Percentiles rank a stretch among this genome's conserved stretches.
These are phyloP conservation scores for Pedicia rivosa DNA, from an alignment of 2,888 invertebrate genomes.

Conservation along the genomic window DNA sequence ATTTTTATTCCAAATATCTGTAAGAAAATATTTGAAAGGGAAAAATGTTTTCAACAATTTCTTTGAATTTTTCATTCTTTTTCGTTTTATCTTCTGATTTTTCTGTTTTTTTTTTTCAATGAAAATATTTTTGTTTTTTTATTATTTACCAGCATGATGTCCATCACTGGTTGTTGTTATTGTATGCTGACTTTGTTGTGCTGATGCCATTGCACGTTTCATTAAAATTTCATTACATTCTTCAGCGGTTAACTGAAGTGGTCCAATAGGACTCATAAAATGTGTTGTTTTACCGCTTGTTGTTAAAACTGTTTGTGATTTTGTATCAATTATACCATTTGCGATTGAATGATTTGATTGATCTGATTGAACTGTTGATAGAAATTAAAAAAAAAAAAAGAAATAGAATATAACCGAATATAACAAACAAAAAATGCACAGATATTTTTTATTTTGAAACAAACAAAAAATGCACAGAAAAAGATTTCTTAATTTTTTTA, in stretches of 20 bases:
- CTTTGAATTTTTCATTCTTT: constrained; percentile 7
- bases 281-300: constrained; percentile 31
- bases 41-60: constrained; percentile 1
- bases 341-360: constrained; percentile 23
- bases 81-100: too few relatives aligned
- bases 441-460: too few relatives aligned
- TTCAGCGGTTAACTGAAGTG: constrained; percentile 55
- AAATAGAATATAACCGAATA: too few relatives aligned
- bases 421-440: too few relatives aligned
- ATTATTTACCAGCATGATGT: constrained; percentile 17
- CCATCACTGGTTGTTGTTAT: constrained; percentile 29
- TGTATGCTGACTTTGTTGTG: constrained; percentile 32
- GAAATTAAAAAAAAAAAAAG: too few relatives aligned
- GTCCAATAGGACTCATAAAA: constrained; percentile 56
- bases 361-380: constrained; percentile 28
- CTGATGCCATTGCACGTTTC: constrained; percentile 54
- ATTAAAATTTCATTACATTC: constrained; percentile 65
- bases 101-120: too few relatives aligned
- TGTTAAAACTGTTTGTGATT: constrained; percentile 30
- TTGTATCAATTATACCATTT: constrained; percentile 30
- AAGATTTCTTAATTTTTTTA: too few relatives aligned
- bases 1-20: constrained; percentile 1
- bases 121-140: not conserved
- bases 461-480: too few relatives aligned
- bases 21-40: not conserved